Percentiles rank a stretch among this genome's conserved stretches.
Conservation (phyloP, 2,888 invertebrate genomes). For the Gryllus longicercus region DNA sequence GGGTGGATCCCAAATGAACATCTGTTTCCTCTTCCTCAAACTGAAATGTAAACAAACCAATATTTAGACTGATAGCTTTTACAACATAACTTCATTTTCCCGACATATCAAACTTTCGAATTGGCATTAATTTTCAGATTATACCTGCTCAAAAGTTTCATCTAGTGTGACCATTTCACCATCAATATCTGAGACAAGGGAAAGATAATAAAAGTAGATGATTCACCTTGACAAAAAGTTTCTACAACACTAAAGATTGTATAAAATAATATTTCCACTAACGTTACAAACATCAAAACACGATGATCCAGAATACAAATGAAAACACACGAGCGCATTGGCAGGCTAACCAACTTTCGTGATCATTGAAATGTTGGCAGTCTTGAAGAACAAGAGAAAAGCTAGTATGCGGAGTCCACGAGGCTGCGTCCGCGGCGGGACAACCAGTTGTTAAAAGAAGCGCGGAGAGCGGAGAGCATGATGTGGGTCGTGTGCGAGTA, state of each 20-base stretch:
- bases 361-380: neutral
- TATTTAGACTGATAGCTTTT: too few relatives aligned
- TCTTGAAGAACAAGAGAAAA: constrained; percentile 27
- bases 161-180: constrained; percentile 37
- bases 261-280: too few relatives aligned
- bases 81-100: too few relatives aligned
- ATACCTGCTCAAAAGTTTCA: constrained; percentile 44
- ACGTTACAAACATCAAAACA: too few relatives aligned
- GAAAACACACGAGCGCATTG: too few relatives aligned
- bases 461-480: neutral
- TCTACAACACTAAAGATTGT: too few relatives aligned
- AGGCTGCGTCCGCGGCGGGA: neutral
- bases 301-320: too few relatives aligned
- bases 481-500: neutral
- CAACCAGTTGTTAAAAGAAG: neutral
- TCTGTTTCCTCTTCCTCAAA: constrained; percentile 67
- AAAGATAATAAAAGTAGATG: too few relatives aligned
- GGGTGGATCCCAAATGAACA: constrained; percentile 64
- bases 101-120: neutral
- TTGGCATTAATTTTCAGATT: constrained; percentile 29
- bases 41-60: constrained; percentile 38
- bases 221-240: too few relatives aligned
- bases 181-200: too few relatives aligned
- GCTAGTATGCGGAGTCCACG: constrained; percentile 18
- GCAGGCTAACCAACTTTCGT: too few relatives aligned